Evolutionary conservation across 1,140 invertebrate genomes (phyloP), one percentile per base, ranked within the genome.

Genomic region (Caenorhabditis brenneri): DNA sequence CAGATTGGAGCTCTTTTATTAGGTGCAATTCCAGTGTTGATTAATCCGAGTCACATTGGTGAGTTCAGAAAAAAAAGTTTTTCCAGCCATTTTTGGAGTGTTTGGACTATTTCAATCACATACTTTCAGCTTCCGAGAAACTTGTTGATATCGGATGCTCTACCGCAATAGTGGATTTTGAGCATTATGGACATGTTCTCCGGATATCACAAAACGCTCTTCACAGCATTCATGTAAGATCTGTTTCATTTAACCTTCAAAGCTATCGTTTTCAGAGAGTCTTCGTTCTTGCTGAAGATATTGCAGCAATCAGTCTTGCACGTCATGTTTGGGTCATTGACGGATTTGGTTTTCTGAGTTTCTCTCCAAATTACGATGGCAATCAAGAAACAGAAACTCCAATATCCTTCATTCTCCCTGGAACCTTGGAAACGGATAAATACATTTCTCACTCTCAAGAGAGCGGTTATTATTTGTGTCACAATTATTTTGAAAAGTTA

Each of bases 41-140:
- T 80, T 1, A 80, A 58, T 53, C 79, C 79, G 19, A 39, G 79
- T 22, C 79, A 80, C 53, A 39, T 80, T 53, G 79, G 79, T 80
- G 22, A 58, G 51, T 19, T 51, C 0, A 51, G 9, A 51, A 15
- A 51, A 51, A 19, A 19, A 19, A 1, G 15, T 5, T 51, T 51
- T 10, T 51, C 15, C 48, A 19, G 19, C 7, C 9, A n/a, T n/a
- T n/a, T n/a, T n/a, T n/a, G n/a, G n/a, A n/a, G n/a, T n/a, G n/a
- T n/a, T n/a, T n/a, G n/a, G n/a, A n/a, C n/a, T n/a, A n/a, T n/a
- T n/a, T n/a, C n/a, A 1, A 27, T 12, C 9, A 5, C 5, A 22
- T 4, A n/a, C n/a, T 51, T 80, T 31, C 48, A 80, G 79, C 79
- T 12, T 51, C 79, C 33, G 79, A 53, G n/a, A 80, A 80, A 53